Percentiles rank a stretch among this genome's conserved stretches.
Evolutionary conservation across 2,113 vertebrate species (phyloP).

Genomic region (Hydrolagus affinis): DNA sequence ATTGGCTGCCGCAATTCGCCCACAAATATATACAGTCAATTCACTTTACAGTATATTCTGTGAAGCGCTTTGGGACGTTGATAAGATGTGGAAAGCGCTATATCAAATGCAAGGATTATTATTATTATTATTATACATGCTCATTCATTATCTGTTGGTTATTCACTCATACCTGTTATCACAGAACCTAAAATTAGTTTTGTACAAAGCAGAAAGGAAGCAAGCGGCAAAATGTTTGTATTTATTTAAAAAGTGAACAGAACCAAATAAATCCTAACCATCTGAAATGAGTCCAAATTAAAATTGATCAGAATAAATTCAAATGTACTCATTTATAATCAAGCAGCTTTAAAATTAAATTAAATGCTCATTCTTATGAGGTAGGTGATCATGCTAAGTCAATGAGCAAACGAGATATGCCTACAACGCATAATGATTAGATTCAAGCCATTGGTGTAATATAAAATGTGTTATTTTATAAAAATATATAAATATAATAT

Average conservation of each 20-base stretch:
- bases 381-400: not conserved
- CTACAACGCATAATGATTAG: not conserved
- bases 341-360: not conserved
- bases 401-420: not conserved
- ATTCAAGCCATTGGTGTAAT: not conserved
- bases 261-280: not conserved
- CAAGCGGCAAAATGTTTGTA: not conserved
- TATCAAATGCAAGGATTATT: too few relatives aligned
- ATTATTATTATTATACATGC: too few relatives aligned
- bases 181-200: too few relatives aligned
- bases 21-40: too few relatives aligned
- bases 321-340: not conserved
- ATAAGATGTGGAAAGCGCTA: too few relatives aligned
- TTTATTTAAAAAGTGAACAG: not conserved
- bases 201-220: not conserved
- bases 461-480: not conserved
- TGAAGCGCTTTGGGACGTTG: too few relatives aligned
- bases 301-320: not conserved
- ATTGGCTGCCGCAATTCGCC: too few relatives aligned
- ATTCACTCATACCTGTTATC: too few relatives aligned
- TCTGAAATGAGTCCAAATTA: not conserved
- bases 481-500: too few relatives aligned
- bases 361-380: not conserved
- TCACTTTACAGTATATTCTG: too few relatives aligned
- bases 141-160: too few relatives aligned